Base-by-base conservation (phyloP, 2,888 invertebrate genomes). In the Vannuccia rotundouncinata region DNA sequence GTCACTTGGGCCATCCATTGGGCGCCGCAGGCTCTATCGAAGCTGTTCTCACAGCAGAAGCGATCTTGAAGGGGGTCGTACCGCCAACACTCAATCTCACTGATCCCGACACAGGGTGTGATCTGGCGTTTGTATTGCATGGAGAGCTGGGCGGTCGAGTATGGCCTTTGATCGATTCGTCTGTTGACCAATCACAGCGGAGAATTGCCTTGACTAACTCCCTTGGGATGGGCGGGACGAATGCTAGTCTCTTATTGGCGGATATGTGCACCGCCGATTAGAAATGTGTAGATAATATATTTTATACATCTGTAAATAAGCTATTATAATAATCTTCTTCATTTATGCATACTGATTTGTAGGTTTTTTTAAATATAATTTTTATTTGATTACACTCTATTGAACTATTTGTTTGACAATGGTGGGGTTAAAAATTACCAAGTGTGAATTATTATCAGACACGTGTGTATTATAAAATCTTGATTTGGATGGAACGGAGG, bases 211-310 rank as follows among this genome's bases (percentile, higher is more conserved):
- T 99, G 78, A 95, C 95, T 88, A 99, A 99, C 89, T 95, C 98
- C 0, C 98, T 99, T 90, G 99, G 98, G 1, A 99, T 99, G 90
- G 98, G 99, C 80, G 98, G 98, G 73, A 98, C 97, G 0, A 99
- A 99, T 91, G 95, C 95, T 29, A 92, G 92, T 81, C 79, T 88
- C 10, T 87, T 87, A 83, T 81, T 88, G 59, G 81, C 82, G 73
- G 73, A 73, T n/a, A n/a, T n/a, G n/a, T n/a, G n/a, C n/a, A n/a
- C n/a, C n/a, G n/a, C n/a, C n/a, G n/a, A n/a, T n/a, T n/a, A n/a
- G n/a, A n/a, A n/a, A n/a, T n/a, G n/a, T n/a, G n/a, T n/a, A n/a
- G n/a, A n/a, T n/a, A n/a, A n/a, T n/a, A n/a, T n/a, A n/a, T n/a
- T n/a, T n/a, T n/a, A n/a, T n/a, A n/a, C n/a, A n/a, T n/a, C n/a